Percentiles rank a stretch among this genome's conserved stretches.
Conservation (phyloP, 2,113 vertebrate genomes). For the Myrmophylax atrothorax region DNA sequence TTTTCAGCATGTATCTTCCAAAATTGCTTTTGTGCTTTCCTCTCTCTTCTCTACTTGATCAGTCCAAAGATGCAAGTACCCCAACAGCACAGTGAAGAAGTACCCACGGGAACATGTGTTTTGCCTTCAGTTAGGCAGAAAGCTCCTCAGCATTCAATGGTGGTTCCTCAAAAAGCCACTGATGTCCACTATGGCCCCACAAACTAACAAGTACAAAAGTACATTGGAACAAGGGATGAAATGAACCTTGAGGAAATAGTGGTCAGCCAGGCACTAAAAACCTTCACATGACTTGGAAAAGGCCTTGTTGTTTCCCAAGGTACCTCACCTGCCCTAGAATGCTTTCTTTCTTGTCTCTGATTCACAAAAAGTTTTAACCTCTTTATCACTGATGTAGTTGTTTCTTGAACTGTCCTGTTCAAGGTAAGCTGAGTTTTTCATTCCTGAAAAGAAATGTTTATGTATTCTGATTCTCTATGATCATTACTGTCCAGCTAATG, state of each 20-base stretch:
- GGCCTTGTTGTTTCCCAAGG: background rate
- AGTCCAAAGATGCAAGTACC: background rate
- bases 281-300: background rate
- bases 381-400: background rate
- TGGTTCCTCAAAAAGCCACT: background rate
- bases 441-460: background rate
- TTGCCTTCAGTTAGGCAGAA: background rate
- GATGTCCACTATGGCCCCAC: no score
- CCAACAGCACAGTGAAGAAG: background rate
- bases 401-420: background rate
- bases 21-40: background rate
- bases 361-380: background rate
- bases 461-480: background rate
- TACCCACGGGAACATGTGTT: rapidly evolving
- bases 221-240: background rate
- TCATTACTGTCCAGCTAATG: background rate
- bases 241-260: background rate
- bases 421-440: background rate
- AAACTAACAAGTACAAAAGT: background rate
- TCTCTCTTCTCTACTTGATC: background rate
- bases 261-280: background rate
- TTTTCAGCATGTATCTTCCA: background rate
- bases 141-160: background rate
- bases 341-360: background rate
- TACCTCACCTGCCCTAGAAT: background rate